Evolutionary conservation across 2,113 vertebrate genomes (phyloP).

Genomic region (Panurus biarmicus): DNA sequence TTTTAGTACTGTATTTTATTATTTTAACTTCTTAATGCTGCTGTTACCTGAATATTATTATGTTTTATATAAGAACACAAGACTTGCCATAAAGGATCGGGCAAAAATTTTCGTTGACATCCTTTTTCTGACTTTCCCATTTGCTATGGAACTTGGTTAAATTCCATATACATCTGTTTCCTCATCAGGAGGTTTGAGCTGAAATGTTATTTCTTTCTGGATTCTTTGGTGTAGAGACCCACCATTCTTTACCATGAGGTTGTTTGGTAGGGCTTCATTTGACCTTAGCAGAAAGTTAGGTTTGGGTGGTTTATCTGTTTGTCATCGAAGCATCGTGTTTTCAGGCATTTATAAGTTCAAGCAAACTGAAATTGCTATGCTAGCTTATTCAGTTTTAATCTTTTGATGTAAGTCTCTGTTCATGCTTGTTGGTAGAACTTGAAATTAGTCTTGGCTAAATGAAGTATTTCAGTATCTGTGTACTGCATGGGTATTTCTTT

Average conservation of each 20-base stretch:
- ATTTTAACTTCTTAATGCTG: neutral
- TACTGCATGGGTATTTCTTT: neutral
- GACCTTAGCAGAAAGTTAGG: neutral
- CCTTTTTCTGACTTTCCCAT: neutral
- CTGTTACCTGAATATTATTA: neutral
- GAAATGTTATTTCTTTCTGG: neutral
- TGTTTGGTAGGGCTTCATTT: neutral
- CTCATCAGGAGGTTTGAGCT: neutral
- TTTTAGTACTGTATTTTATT: neutral
- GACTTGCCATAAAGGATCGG: neutral
- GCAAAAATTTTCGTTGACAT: neutral
- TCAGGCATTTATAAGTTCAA: neutral
- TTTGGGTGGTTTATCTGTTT: neutral
- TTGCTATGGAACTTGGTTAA: neutral
- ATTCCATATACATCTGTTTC: neutral
- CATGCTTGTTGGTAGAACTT: neutral
- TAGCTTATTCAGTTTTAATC: neutral
- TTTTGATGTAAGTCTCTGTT: neutral
- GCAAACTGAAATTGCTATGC: neutral
- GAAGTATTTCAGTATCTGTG: neutral
- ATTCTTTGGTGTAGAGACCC: neutral
- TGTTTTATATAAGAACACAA: neutral
- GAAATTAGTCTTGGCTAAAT: neutral
- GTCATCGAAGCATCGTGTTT: neutral
- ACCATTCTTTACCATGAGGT: neutral